Conservation (phyloP, 92 coral and sea anemone species). For the Palythoa grandis region DNA sequence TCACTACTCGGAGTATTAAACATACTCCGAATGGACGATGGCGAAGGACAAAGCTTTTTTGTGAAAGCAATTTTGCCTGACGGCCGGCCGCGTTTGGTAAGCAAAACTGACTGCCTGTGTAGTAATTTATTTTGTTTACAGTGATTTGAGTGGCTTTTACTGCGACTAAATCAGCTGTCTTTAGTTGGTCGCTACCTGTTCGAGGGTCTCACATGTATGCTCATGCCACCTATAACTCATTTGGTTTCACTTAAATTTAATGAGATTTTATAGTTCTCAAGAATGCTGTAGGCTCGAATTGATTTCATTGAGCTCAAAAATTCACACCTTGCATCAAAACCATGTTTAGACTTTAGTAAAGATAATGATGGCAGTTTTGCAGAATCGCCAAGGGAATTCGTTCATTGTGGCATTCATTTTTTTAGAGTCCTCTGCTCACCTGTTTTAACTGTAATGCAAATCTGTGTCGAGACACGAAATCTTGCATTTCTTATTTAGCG, state of each 20-base stretch:
- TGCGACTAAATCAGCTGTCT: constrained; percentile 38
- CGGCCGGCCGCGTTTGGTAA: constrained; percentile 91
- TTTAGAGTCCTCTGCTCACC: constrained; percentile 1
- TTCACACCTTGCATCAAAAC: constrained; percentile 26
- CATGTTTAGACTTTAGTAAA: background rate
- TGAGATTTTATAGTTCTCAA: constrained; percentile 20
- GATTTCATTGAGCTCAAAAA: constrained; percentile 4
- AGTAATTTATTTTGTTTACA: constrained; percentile 27
- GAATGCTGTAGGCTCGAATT: constrained; percentile 3
- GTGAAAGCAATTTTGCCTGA: constrained; percentile 93
- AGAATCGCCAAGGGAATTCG: constrained; percentile 38
- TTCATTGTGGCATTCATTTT: constrained; percentile 6
- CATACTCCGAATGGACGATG: constrained; percentile 94
- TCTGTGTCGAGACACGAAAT: background rate
- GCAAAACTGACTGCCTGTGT: constrained; percentile 37
- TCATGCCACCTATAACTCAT: background rate
- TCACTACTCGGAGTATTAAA: constrained; percentile 93
- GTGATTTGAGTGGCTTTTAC: constrained; percentile 6
- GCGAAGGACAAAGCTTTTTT: constrained; percentile 82
- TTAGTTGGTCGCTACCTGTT: background rate
- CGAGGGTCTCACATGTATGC: background rate
- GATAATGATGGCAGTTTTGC: constrained; percentile 20
- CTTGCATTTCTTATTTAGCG: background rate
- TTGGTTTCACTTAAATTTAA: constrained; percentile 5
- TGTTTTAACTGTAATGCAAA: background rate